A percentile compares a stretch with the other conserved stretches of the same genome.
Evolutionary conservation across 2,888 invertebrate genomes (phyloP).

Genomic region (Netelia fuscicornis): DNA sequence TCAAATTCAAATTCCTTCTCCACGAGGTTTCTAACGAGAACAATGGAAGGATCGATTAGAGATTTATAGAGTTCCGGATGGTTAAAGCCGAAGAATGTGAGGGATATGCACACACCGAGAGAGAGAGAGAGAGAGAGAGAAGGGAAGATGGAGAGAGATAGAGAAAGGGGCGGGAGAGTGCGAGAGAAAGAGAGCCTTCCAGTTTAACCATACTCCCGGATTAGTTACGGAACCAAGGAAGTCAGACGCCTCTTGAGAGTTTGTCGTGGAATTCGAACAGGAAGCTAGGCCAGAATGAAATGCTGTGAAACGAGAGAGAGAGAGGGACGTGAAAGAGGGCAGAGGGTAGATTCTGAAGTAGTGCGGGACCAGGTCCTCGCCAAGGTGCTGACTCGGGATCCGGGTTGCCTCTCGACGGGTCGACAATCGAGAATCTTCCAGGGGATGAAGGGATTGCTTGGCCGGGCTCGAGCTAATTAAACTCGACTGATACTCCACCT

Average conservation of each 20-base stretch:
- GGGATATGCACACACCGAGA: conserved; percentile 31
- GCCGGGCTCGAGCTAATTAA: conserved; percentile 57
- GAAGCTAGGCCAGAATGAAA: conserved; percentile 36
- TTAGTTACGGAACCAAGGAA: conserved; percentile 41
- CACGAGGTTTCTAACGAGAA: conserved; percentile 4
- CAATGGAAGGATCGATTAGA: background rate
- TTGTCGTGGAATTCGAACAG: conserved; percentile 56
- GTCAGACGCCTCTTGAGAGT: conserved; percentile 51
- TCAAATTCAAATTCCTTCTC: background rate
- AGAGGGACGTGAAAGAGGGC: conserved; percentile 3
- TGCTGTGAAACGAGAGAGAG: conserved; percentile 6
- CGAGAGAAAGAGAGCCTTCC: conserved; percentile 13
- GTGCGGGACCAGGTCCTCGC: conserved; percentile 36
- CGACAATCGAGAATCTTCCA: conserved; percentile 61
- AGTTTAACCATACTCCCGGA: conserved; percentile 44
- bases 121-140: background rate
- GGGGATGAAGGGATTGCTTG: conserved; percentile 60
- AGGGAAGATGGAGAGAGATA: too few relatives aligned
- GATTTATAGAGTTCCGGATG: conserved; percentile 26
- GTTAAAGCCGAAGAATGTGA: conserved; percentile 40
- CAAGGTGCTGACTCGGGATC: conserved; percentile 49
- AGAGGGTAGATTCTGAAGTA: conserved; percentile 13
- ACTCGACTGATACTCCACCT: conserved; percentile 55
- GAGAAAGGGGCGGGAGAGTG: too few relatives aligned
- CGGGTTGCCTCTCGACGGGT: conserved; percentile 36